These are phyloP conservation scores for Cyprinodon variegatus DNA, from an alignment of 2,113 vertebrate species.

Conservation along the genomic window DNA sequence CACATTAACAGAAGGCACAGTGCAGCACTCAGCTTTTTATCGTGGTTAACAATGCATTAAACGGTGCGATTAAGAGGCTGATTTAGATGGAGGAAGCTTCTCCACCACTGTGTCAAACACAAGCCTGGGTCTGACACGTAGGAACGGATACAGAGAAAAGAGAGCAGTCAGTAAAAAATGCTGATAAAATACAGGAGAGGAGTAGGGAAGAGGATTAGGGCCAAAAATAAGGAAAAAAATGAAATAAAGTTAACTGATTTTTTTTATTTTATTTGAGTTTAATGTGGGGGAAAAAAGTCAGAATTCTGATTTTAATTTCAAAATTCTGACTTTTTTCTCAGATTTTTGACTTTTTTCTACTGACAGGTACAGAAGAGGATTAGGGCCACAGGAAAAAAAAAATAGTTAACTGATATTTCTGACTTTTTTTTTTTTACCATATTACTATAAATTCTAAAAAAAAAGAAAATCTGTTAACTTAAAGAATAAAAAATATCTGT, in stretches of 20 bases:
- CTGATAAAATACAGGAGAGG: neutral
- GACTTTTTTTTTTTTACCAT: too few relatives aligned
- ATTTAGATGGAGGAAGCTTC: conserved; percentile 57
- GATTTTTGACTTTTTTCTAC: too few relatives aligned
- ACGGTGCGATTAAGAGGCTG: conserved; percentile 67
- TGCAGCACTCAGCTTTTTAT: conserved; percentile 62
- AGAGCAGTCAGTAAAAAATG: neutral
- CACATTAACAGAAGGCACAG: conserved; percentile 64
- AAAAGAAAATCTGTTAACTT: too few relatives aligned
- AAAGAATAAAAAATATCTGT: too few relatives aligned
- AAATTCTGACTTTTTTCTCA: too few relatives aligned
- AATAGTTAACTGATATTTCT: too few relatives aligned
- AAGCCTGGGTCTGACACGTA: conserved; percentile 12
- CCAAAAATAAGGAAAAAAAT: too few relatives aligned
- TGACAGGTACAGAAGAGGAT: too few relatives aligned
- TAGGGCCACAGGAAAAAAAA: too few relatives aligned
- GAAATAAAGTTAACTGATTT: too few relatives aligned
- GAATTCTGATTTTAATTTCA: too few relatives aligned
- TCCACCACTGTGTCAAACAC: conserved; percentile 29
- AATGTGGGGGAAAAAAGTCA: neutral
- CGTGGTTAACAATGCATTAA: conserved; percentile 76
- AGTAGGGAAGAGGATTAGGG: neutral
- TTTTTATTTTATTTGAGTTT: neutral
- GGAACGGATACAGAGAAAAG: neutral
- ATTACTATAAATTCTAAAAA: too few relatives aligned